Evolutionary conservation across 2,888 invertebrate genomes (phyloP).

Genomic region (Tanaodytes sp.): DNA sequence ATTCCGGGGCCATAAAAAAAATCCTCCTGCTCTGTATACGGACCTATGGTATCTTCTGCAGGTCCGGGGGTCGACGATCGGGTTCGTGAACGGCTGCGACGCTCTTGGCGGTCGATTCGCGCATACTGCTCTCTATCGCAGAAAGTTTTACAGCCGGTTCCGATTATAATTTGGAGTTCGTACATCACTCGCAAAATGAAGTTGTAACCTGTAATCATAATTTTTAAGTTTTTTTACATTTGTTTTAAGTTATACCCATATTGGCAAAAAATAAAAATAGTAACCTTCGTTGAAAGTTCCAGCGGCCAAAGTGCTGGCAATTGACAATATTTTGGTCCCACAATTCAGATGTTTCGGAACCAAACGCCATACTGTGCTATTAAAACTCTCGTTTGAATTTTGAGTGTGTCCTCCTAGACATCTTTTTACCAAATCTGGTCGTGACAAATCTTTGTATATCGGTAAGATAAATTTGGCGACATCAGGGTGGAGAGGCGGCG

Average conservation of each 20-base stretch:
- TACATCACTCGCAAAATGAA: constrained; percentile 23
- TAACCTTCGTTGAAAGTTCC: constrained; percentile 30
- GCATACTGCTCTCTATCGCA: constrained; percentile 15
- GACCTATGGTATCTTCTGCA: neutral
- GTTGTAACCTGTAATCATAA: constrained; percentile 26
- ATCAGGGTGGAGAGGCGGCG: no score
- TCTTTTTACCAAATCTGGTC: no score
- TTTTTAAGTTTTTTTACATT: constrained; percentile 22
- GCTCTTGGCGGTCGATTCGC: constrained; percentile 21
- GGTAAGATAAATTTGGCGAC: no score
- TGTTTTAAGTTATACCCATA: constrained; percentile 16
- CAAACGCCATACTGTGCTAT: constrained; percentile 61
- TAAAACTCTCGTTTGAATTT: no score
- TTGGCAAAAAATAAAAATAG: constrained; percentile 23
- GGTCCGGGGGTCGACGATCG: constrained; percentile 10
- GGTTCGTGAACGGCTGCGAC: neutral
- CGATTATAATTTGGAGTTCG: constrained; percentile 18
- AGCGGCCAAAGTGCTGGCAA: constrained; percentile 29
- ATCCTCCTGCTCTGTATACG: constrained; percentile 5
- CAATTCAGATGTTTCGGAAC: constrained; percentile 53
- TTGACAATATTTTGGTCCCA: constrained; percentile 17
- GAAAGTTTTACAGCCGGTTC: constrained; percentile 21
- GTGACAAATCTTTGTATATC: no score
- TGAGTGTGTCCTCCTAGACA: no score
- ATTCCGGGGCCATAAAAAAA: no score